These are phyloP conservation scores for Macrosoma leucophasiata DNA, from an alignment of 2,888 invertebrate species.

Conservation along the genomic window DNA sequence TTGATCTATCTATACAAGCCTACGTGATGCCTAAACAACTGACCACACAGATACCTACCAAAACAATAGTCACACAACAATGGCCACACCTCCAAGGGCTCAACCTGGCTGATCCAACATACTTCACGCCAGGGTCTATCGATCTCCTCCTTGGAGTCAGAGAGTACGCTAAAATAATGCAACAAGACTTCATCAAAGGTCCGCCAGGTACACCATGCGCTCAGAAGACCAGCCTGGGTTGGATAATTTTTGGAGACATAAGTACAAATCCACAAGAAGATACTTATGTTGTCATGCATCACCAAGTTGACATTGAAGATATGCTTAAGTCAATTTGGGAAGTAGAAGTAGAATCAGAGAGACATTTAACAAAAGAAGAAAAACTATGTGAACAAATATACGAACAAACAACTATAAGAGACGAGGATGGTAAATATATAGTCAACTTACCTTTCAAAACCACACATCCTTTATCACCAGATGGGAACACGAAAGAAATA, in stretches of 20 bases:
- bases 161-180: constrained; percentile 16
- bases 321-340: too few species aligned
- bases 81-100: constrained; percentile 6
- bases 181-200: constrained; percentile 6
- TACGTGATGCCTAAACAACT: constrained; percentile 9
- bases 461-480: too few species aligned
- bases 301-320: too few species aligned
- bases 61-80: not conserved
- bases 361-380: too few species aligned
- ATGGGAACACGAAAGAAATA: too few species aligned
- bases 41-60: constrained; percentile 8
- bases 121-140: constrained; percentile 20
- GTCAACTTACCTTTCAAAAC: too few species aligned
- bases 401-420: too few species aligned
- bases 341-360: too few species aligned
- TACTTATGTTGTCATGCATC: too few species aligned
- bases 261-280: too few species aligned
- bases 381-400: too few species aligned
- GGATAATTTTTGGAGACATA: constrained; percentile 3
- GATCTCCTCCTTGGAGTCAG: constrained; percentile 28
- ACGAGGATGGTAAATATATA: too few species aligned
- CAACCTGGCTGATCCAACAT: constrained; percentile 25
- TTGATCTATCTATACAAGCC: constrained; percentile 4
- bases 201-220: constrained; percentile 8
- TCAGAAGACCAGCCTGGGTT: constrained; percentile 2